Conservation (phyloP, 2,113 vertebrate genomes). For the Todiramphus chloris region DNA sequence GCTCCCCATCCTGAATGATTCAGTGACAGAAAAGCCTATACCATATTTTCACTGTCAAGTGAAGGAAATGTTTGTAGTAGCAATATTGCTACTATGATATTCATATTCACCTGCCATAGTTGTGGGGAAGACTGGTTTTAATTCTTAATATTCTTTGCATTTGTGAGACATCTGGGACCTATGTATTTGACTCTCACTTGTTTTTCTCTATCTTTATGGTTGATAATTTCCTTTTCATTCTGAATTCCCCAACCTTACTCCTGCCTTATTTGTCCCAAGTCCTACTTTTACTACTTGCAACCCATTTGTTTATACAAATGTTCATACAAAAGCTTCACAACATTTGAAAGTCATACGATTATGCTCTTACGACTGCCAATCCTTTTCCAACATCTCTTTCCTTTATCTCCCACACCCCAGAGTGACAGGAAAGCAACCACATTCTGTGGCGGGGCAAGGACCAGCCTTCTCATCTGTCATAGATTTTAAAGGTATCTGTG, state of each 20-base stretch:
- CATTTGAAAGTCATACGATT: not conserved
- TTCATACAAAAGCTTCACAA: not conserved
- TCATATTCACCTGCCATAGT: not conserved
- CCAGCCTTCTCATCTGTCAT: not conserved
- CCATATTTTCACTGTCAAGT: not conserved
- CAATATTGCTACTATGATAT: not conserved
- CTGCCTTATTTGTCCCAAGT: too few relatives aligned
- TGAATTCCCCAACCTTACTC: not conserved
- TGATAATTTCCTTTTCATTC: not conserved
- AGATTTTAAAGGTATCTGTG: not conserved
- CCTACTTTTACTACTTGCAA: not conserved
- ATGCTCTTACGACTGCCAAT: not conserved
- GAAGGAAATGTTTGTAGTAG: not conserved
- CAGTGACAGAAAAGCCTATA: not conserved
- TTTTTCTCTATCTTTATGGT: not conserved
- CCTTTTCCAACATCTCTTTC: not conserved
- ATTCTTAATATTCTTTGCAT: not conserved
- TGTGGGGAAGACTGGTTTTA: not conserved
- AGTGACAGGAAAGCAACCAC: accelerated
- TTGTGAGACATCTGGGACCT: not conserved
- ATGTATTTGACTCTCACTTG: not conserved
- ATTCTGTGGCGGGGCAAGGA: accelerated
- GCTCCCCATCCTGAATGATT: not conserved
- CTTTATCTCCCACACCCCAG: not conserved
- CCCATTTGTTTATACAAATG: not conserved